Evolutionary conservation across 2,888 invertebrate genomes (phyloP).

Genomic region (Cylindroiulus punctatus): DNA sequence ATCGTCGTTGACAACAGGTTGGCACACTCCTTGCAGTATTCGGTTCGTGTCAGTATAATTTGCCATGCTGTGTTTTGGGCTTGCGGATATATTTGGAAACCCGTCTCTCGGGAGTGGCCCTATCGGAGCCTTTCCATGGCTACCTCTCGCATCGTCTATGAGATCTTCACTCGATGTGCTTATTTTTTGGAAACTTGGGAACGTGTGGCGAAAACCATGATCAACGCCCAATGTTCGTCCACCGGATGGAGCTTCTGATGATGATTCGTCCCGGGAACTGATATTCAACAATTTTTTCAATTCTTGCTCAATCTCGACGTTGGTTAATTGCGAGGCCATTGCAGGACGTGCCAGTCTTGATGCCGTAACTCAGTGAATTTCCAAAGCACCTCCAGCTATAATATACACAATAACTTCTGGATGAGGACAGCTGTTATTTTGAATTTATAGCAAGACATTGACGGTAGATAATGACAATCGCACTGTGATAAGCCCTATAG

Average conservation of each 20-base stretch:
- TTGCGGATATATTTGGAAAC: background rate
- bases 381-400: background rate
- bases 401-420: background rate
- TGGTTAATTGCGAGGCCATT: background rate
- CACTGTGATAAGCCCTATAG: background rate
- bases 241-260: background rate
- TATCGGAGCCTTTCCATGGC: background rate
- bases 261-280: background rate
- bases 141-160: background rate
- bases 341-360: too few species aligned
- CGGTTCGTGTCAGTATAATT: background rate
- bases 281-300: background rate
- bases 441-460: background rate
- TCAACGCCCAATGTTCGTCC: background rate
- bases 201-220: background rate
- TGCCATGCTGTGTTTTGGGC: background rate
- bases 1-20: background rate
- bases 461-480: background rate
- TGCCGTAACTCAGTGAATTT: too few species aligned
- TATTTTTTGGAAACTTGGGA: background rate
- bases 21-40: background rate
- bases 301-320: background rate
- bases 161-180: background rate
- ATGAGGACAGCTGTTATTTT: background rate
- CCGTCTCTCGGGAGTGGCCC: background rate